Evolutionary conservation across 2,888 invertebrate species (phyloP), one percentile per base, ranked within the genome.

Genomic region (Carabus problematicus): DNA sequence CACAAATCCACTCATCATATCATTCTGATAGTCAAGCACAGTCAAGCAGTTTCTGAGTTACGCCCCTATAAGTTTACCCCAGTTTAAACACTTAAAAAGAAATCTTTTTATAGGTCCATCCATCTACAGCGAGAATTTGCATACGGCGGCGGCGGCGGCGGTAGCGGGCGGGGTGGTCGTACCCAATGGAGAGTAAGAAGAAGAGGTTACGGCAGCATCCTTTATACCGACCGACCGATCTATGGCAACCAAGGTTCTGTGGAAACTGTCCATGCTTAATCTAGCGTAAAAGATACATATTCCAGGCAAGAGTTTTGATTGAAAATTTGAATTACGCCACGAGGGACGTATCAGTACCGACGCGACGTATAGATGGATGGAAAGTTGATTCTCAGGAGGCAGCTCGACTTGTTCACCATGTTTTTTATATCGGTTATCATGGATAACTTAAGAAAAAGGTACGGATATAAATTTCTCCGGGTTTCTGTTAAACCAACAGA

Each of bases 241-340:
- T 52, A 29, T 29, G 29, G 29, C 29, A 29, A 6, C 6, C 29
- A 29, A 29, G 14, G n/a, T 7, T 47, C 66, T 58, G 49, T 56
- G 52, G 54, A 67, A 67, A n/a, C 55, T 69, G 62, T 61, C 69
- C 69, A 43, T 9, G 47, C 19, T 55, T 69, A 69, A 69, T 69
- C 69, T 62, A 47, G 55, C 69, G 47, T 54, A 55, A 69, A 69
- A 62, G 61, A 61, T 69, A 62, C 69, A 69, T 69, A 55, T 62
- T 69, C 47, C 56, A 40, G 14, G 29, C 41, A 62, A 55, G 62
- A 62, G 55, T 69, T 62, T 69, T 69, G 69, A 69, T 61, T 62
- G 69, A 69, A 69, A 69, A 62, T 61, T 69, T 69, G 69, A 69
- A 69, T 69, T 54, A 69, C 56, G 55, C 67, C 58, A 59, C 49